Evolutionary conservation across 1,140 invertebrate genomes (phyloP).

Genomic region (Drosophila pachea): DNA sequence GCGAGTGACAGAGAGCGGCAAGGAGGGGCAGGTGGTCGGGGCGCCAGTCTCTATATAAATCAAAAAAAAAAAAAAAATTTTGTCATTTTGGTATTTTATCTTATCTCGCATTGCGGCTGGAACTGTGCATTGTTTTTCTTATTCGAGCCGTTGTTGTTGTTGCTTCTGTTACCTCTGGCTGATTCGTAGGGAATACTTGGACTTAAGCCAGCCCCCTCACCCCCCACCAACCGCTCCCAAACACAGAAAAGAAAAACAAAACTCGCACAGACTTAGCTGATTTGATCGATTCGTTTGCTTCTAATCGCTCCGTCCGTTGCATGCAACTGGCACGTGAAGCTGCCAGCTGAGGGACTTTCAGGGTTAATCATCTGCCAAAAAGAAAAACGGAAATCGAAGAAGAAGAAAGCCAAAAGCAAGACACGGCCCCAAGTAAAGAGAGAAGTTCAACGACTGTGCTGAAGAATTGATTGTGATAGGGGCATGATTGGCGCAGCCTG

Average conservation of each 20-base stretch:
- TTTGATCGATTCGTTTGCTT: constrained; percentile 55
- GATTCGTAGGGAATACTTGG: constrained; percentile 37
- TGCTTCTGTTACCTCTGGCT: constrained; percentile 8
- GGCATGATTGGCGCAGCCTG: constrained; percentile 37
- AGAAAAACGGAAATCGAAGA: not conserved
- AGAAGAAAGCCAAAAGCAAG: too few species aligned
- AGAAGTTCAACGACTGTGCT: constrained; percentile 39
- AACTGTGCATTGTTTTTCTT: constrained; percentile 3
- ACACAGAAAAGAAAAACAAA: too few species aligned
- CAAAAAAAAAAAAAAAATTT: constrained; percentile 27
- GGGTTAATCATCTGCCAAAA: constrained; percentile 20
- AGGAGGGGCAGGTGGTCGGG: not conserved
- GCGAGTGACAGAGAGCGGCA: not conserved
- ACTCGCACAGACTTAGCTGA: constrained; percentile 36
- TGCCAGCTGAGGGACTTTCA: constrained; percentile 2
- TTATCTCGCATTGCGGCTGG: constrained; percentile 36
- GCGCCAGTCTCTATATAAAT: constrained; percentile 12
- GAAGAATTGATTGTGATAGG: not conserved
- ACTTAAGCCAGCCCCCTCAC: constrained; percentile 16
- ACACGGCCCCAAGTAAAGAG: too few species aligned
- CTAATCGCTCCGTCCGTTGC: constrained; percentile 15
- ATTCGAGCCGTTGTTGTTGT: not conserved
- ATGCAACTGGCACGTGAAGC: constrained; percentile 17
- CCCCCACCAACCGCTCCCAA: too few species aligned
- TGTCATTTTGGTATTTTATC: constrained; percentile 67